Evolutionary conservation across 2,797 vertebrate species (phyloP).

Genomic region (Cheirogaleus major): DNA sequence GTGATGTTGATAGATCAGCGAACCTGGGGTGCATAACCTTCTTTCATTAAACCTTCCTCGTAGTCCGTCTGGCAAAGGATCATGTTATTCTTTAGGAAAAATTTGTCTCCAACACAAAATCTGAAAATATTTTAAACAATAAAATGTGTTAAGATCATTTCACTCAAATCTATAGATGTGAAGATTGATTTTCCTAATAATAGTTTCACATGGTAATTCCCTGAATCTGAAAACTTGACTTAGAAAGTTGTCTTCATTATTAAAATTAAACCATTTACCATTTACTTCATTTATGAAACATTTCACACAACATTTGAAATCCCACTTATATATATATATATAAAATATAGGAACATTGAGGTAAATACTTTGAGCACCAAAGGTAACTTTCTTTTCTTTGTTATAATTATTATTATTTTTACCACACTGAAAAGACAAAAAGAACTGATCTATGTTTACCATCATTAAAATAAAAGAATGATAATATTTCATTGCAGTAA

Average conservation of each 20-base stretch:
- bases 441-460: not conserved
- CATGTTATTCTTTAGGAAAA: conserved; percentile 98
- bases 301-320: not conserved
- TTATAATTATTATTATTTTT: not conserved
- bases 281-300: not conserved
- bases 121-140: conserved; percentile 82
- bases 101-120: conserved; percentile 97
- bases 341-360: not conserved
- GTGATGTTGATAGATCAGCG: conserved; percentile 89
- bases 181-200: conserved; percentile 36
- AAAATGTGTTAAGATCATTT: conserved; percentile 34
- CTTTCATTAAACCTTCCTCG: conserved; percentile 96
- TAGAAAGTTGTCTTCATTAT: not conserved
- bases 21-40: conserved; percentile 96
- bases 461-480: conserved; percentile 14
- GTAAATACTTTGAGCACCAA: not conserved
- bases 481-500: conserved; percentile 11
- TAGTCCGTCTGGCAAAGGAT: conserved; percentile 97
- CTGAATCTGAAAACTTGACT: conserved; percentile 1
- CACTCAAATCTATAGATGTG: not conserved
- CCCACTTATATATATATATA: not conserved
- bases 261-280: not conserved
- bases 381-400: not conserved
- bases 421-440: not conserved
- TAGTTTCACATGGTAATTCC: not conserved